phyloP scores from a whole-genome alignment of 2,113 vertebrate genomes.

The Trogon melanurus region DNA sequence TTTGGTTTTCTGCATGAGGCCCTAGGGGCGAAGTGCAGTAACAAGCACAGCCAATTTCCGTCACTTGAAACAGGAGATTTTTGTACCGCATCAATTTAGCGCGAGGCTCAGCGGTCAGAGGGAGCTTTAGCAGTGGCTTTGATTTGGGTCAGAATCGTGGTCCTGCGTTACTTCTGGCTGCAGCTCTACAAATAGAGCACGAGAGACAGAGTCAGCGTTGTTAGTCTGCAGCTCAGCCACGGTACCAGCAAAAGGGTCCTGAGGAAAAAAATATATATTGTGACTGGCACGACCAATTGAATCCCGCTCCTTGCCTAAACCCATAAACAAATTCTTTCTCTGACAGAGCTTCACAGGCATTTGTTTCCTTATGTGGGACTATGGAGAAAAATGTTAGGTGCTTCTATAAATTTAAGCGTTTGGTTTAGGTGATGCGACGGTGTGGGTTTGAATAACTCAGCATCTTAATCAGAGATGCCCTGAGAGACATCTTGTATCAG shows the following conservation, averaged over 20 bases:
- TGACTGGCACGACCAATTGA: not conserved
- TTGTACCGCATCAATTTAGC: not conserved
- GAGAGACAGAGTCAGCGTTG: not conserved
- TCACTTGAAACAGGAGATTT: not conserved
- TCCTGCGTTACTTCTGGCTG: not conserved
- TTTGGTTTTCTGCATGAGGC: not conserved
- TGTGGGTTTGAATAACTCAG: not conserved
- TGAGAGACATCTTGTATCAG: not conserved
- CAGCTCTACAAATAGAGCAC: not conserved
- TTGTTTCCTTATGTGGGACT: not conserved
- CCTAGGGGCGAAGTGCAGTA: not conserved
- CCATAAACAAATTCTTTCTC: not conserved
- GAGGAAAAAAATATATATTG: not conserved
- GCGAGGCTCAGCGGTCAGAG: not conserved
- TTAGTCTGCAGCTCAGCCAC: not conserved
- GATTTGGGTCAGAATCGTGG: not conserved
- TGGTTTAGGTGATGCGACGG: not conserved
- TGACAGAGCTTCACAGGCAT: not conserved
- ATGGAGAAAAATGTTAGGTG: not conserved
- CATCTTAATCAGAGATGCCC: not conserved
- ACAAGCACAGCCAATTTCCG: not conserved
- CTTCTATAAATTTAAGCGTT: not conserved
- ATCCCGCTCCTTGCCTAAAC: not conserved
- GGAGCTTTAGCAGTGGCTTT: not conserved
- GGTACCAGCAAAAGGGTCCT: not conserved